Conservation (phyloP, 2,888 invertebrate species). For the Drosophila flavopinicola region DNA sequence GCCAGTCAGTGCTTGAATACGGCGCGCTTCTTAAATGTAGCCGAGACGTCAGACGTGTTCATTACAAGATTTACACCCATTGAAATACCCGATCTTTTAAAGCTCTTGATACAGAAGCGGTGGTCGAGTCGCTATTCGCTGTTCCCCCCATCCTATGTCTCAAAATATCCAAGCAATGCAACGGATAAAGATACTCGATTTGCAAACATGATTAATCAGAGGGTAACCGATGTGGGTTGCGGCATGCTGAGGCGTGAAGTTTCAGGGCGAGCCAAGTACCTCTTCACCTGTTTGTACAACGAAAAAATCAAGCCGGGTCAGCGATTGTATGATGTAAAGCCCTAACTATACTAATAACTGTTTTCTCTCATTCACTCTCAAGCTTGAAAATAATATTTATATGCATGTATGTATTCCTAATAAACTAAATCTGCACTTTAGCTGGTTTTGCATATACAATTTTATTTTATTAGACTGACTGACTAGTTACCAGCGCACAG, state of each 20-base stretch:
- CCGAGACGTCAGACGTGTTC: conserved; percentile 5
- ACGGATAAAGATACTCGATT: not conserved
- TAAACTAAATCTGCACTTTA: too few relatives aligned
- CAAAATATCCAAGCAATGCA: not conserved
- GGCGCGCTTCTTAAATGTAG: conserved; percentile 28
- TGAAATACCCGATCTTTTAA: not conserved
- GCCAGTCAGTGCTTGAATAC: conserved; percentile 30
- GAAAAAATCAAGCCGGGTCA: not conserved
- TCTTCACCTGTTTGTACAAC: conserved; percentile 13
- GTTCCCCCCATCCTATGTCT: not conserved
- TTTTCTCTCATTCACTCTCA: too few relatives aligned
- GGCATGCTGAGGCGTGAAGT: conserved; percentile 9
- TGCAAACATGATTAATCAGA: conserved; percentile 4
- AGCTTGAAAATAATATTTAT: too few relatives aligned
- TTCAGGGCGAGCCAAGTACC: not conserved
- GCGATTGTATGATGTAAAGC: not conserved
- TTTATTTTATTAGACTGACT: too few relatives aligned
- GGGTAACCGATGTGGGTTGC: conserved; percentile 3
- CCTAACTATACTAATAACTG: not conserved
- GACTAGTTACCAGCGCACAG: too few relatives aligned
- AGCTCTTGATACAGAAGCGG: not conserved
- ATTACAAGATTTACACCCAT: not conserved
- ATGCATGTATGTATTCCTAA: too few relatives aligned
- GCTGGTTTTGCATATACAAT: too few relatives aligned
- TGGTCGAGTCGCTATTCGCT: not conserved